phyloP scores from a whole-genome alignment of 2,888 invertebrate genomes.

The Smittia aterrima region DNA sequence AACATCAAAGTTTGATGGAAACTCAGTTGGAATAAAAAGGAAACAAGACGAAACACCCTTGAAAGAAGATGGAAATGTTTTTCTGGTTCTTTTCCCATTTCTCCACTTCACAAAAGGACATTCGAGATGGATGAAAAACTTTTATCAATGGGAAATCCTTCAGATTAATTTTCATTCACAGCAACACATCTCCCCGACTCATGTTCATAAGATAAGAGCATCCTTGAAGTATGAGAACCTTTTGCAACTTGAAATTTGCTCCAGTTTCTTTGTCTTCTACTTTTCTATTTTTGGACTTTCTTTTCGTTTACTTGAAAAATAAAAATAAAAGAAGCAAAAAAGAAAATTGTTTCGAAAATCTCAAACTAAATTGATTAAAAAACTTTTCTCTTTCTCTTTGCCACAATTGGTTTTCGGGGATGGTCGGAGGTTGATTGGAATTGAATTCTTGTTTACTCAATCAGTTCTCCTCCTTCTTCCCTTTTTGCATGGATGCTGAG shows the following conservation, averaged over 20 bases:
- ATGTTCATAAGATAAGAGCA: neutral
- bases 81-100: neutral
- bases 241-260: neutral
- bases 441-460: neutral
- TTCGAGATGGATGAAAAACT: neutral
- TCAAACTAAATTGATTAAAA: conserved; percentile 35
- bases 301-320: neutral
- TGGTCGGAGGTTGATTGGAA: neutral
- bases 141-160: neutral
- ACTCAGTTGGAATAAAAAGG: too few relatives aligned
- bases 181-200: too few relatives aligned
- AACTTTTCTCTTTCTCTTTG: conserved; percentile 20
- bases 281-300: neutral
- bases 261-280: neutral
- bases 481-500: conserved; percentile 16
- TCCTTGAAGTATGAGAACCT: neutral
- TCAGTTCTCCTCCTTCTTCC: neutral
- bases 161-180: neutral
- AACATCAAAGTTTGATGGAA: neutral
- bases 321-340: neutral
- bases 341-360: conserved; percentile 16
- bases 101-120: neutral
- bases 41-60: neutral
- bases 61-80: neutral
- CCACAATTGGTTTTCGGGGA: neutral